Conservation (phyloP, 1,140 invertebrate genomes). For the Venustaconcha ellipsiformis region DNA sequence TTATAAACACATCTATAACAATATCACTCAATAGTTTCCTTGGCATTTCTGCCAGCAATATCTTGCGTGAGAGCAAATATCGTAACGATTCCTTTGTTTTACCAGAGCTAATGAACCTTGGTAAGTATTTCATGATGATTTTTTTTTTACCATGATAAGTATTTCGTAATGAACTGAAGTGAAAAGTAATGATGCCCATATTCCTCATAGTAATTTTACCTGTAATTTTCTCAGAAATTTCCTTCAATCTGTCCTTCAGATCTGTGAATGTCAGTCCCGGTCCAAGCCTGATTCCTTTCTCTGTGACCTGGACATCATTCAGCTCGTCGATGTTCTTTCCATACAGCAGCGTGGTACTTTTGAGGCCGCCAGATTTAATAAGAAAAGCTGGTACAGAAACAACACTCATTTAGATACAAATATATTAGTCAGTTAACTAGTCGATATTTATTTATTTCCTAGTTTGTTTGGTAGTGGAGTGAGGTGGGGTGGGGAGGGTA, state of each 20-base stretch:
- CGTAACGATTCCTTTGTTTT: not conserved
- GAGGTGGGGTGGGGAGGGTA: not conserved
- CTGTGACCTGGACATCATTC: constrained; percentile 4
- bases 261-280: constrained; percentile 25
- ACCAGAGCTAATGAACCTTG: no score
- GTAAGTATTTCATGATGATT: not conserved
- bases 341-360: constrained; percentile 15
- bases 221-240: not conserved
- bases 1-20: no score
- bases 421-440: not conserved
- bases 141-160: not conserved
- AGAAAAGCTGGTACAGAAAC: constrained; percentile 2
- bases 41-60: not conserved
- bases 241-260: not conserved
- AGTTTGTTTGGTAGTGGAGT: not conserved
- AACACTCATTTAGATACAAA: not conserved
- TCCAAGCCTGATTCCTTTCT: constrained; percentile 7
- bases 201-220: not conserved
- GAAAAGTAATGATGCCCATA: not conserved
- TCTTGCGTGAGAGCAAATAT: not conserved
- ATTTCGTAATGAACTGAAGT: not conserved
- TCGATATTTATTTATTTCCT: not conserved
- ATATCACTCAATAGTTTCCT: no score
- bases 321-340: constrained; percentile 6
- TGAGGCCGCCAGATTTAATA: constrained; percentile 22